A percentile compares a stretch with the other conserved stretches of the same genome.
These are phyloP conservation scores for Diplodus puntazzo DNA, from an alignment of 2,797 vertebrate genomes.

Conservation along the genomic window DNA sequence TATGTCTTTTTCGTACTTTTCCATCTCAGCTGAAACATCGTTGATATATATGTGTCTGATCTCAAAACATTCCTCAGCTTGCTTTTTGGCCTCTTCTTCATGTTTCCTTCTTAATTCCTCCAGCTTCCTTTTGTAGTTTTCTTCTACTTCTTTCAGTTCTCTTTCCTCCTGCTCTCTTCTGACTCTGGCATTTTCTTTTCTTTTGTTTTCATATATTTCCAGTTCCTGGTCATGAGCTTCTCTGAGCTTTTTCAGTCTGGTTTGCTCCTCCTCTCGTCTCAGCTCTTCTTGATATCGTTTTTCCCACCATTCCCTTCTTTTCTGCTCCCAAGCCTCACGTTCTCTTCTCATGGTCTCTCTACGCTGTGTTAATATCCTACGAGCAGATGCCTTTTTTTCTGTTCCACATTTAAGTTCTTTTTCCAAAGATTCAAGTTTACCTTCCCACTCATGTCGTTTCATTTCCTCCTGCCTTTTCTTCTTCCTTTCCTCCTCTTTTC, in stretches of 20 bases:
- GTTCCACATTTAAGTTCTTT: neutral
- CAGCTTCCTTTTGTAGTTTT: neutral
- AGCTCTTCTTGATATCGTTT: neutral
- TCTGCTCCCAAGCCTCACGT: constrained; percentile 18
- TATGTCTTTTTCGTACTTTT: constrained; percentile 13
- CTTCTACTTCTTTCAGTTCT: constrained; percentile 13
- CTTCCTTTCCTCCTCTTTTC: neutral
- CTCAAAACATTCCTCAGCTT: constrained; percentile 34
- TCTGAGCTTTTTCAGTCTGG: neutral
- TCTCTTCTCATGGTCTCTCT: neutral
- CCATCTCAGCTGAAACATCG: neutral
- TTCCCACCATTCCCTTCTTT: constrained; percentile 22
- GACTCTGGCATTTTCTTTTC: neutral
- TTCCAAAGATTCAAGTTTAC: neutral
- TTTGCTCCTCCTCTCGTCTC: constrained; percentile 7
- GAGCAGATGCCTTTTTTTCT: accelerated
- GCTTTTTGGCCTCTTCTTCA: constrained; percentile 25
- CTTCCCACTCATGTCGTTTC: accelerated
- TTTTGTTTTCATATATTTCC: neutral
- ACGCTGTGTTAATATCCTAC: neutral
- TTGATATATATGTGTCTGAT: constrained; percentile 11
- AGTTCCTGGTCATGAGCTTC: neutral
- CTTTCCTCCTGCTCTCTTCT: constrained; percentile 4
- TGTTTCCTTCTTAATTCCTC: neutral
- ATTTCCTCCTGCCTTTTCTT: neutral